Percentiles rank a stretch among this genome's conserved stretches.
Conservation (phyloP, 1,140 invertebrate genomes). For the Cyphomyrmex costatus region DNA sequence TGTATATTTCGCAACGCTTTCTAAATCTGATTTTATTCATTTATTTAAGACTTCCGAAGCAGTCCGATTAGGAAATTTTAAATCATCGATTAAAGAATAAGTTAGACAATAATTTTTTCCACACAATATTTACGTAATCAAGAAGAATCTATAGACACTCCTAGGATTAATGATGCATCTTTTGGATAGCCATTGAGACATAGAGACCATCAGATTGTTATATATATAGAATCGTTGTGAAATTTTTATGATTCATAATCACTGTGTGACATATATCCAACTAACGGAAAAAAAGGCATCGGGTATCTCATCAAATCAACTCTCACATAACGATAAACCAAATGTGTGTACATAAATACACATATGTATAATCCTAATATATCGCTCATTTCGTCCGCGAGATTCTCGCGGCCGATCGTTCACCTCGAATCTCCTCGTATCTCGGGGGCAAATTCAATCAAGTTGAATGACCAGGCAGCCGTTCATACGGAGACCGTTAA, state of each 20-base stretch:
- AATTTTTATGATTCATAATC: constrained; percentile 25
- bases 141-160: background rate
- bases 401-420: constrained; percentile 52
- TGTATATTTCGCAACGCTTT: constrained; percentile 10
- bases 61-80: background rate
- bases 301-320: background rate
- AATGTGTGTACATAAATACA: background rate
- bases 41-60: too few species aligned
- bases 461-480: constrained; percentile 60
- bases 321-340: background rate
- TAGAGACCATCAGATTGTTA: background rate
- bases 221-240: background rate
- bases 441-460: constrained; percentile 50
- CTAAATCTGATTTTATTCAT: constrained; percentile 5
- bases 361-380: too few species aligned
- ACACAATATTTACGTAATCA: background rate
- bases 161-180: background rate
- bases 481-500: constrained; percentile 47
- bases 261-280: background rate
- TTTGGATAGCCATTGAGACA: background rate
- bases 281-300: background rate
- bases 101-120: background rate
- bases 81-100: background rate
- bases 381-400: background rate
- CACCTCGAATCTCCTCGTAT: constrained; percentile 57